Evolutionary conservation across 1,140 invertebrate species (phyloP).

Genomic region (Diplogasteroides magnus): DNA sequence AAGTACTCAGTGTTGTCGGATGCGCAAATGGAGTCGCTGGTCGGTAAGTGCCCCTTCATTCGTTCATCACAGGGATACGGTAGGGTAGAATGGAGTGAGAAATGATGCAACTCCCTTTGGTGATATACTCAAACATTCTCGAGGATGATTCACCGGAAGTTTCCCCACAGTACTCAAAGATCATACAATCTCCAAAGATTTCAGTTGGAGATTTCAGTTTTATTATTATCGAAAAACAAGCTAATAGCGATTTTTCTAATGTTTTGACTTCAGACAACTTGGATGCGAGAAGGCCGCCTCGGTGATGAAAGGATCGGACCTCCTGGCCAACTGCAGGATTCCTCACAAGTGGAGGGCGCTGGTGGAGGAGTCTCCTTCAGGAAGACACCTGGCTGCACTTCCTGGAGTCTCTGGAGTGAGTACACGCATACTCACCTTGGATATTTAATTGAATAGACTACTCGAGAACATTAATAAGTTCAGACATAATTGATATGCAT

Average conservation of each 20-base stretch:
- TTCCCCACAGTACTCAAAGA: neutral
- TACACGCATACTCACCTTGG: neutral
- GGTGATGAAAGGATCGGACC: constrained; percentile 30
- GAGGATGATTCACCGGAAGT: neutral
- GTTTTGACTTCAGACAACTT: constrained; percentile 37
- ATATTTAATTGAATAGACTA: neutral
- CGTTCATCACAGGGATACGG: neutral
- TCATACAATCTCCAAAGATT: neutral
- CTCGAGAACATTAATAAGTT: too few relatives aligned
- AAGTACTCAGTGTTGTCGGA: constrained; percentile 28
- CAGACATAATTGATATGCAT: too few relatives aligned
- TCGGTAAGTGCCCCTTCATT: constrained; percentile 29
- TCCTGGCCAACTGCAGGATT: constrained; percentile 25
- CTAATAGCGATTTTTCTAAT: neutral
- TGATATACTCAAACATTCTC: neutral
- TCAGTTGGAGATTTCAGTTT: neutral
- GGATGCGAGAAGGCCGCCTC: constrained; percentile 40
- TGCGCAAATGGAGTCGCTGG: constrained; percentile 44
- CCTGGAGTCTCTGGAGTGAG: constrained; percentile 40
- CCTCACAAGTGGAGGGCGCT: constrained; percentile 38
- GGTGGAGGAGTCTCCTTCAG: constrained; percentile 38
- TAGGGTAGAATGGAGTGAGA: neutral
- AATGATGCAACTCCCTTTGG: neutral
- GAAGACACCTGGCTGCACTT: constrained; percentile 33
- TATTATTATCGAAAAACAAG: neutral